Evolutionary conservation across 2,113 vertebrate species (phyloP), one percentile per base, ranked within the genome.

Genomic region (Erinaceus europaeus): DNA sequence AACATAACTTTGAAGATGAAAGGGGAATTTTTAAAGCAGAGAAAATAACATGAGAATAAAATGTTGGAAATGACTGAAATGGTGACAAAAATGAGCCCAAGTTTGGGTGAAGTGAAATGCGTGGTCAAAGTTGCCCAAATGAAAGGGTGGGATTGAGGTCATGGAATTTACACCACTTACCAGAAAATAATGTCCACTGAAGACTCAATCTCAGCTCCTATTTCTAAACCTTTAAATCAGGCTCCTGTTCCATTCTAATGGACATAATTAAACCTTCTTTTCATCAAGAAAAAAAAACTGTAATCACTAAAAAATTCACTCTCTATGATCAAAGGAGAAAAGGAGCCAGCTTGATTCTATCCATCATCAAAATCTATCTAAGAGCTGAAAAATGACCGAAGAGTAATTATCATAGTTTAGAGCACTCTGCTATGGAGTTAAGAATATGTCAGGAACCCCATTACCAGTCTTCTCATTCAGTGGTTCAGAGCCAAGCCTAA

Each of bases 311-410:
- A 36, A 94, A 82, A 36, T 65, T 48, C 62, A 20, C 3, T 29
- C 57, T 36, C 32, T 88, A 1, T 83, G 32, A 65, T 86, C 25
- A 78, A 74, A 93, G 40, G 13, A 27, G 21, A 92, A 91, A 92
- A 20, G 34, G 59, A 85, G 36, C 14, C 25, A 78, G 17, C 4
- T 93, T 75, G 91, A 6, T 25, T 91, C 68, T 0, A 74, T 34
- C 23, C 86, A 32, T 64, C 46, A 69, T 38, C 38, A 4, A n/a
- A 94, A 17, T 1, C 6, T 38, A 71, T 14, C 10, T 75, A 65
- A 83, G 21, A 44, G 36, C 15, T 53, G 36, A 89, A 84, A n/a
- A 85, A 80, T 23, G n/a, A 88, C 29, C 34, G 36, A 89, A 52
- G n/a, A 59, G 15, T n/a, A 46, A 92, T 82, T 17, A 91, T 9